phyloP scores from a whole-genome alignment of 2,888 invertebrate species.

The Gisinianus flammeolus region DNA sequence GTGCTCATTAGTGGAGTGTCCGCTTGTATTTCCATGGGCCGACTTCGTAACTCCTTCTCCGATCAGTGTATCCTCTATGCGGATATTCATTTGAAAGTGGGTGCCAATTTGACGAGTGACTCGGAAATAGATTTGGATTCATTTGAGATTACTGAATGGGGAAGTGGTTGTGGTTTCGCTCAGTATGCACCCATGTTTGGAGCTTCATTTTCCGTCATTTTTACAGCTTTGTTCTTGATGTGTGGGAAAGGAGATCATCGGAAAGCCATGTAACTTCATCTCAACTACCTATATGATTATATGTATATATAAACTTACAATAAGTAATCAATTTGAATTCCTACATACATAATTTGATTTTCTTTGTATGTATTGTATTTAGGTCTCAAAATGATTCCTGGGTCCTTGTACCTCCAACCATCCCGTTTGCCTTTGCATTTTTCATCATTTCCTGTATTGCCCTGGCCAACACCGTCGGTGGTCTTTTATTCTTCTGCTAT shows the following conservation, averaged over 20 bases:
- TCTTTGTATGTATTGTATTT: too few species aligned
- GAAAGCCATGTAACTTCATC: neutral
- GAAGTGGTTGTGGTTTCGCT: neutral
- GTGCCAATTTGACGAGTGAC: neutral
- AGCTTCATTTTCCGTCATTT: neutral
- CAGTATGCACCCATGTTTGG: conserved; percentile 26
- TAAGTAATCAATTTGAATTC: too few species aligned
- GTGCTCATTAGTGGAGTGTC: conserved; percentile 1
- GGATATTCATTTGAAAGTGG: neutral
- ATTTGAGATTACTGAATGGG: neutral
- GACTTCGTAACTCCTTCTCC: conserved; percentile 13
- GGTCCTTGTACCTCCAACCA: neutral
- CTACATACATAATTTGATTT: too few species aligned
- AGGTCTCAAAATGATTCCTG: conserved; percentile 1
- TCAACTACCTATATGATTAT: too few species aligned
- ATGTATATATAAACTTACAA: too few species aligned
- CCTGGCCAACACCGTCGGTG: conserved; percentile 3
- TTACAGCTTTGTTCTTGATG: conserved; percentile 8
- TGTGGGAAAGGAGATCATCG: neutral
- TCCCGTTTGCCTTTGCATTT: conserved; percentile 12
- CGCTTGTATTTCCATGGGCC: conserved; percentile 7
- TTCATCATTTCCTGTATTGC: conserved; percentile 11
- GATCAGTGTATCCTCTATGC: conserved; percentile 9
- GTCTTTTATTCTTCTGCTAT: conserved; percentile 9
- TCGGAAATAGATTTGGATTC: neutral